These are phyloP conservation scores for Coreoperca whiteheadi DNA, from an alignment of 2,113 vertebrate species.

Conservation along the genomic window DNA sequence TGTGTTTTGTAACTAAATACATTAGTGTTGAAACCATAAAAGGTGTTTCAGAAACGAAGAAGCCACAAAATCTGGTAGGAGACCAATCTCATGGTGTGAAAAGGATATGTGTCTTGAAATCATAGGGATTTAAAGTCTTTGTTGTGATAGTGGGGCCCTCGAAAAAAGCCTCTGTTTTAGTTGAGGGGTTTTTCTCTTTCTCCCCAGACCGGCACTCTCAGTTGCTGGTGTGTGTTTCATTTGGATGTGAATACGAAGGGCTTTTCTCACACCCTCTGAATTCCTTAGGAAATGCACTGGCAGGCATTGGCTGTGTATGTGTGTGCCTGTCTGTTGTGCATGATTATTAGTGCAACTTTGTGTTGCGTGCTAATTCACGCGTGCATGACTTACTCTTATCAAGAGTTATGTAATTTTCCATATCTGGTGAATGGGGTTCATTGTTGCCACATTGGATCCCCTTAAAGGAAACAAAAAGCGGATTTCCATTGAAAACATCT, in stretches of 20 bases:
- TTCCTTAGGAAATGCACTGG: constrained; percentile 41
- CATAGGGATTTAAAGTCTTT: constrained; percentile 41
- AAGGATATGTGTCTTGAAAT: constrained; percentile 49
- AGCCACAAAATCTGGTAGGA: constrained; percentile 9
- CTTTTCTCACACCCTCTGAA: constrained; percentile 54
- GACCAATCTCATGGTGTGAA: constrained; percentile 8
- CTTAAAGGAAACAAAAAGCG: constrained; percentile 50
- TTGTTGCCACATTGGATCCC: constrained; percentile 62
- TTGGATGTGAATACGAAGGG: constrained; percentile 15
- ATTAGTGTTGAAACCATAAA: not conserved
- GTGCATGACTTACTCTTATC: no score
- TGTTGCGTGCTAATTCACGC: constrained; percentile 29
- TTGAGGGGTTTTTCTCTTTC: not conserved
- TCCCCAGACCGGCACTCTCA: constrained; percentile 13
- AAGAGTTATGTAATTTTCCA: constrained; percentile 69
- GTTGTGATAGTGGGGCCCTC: constrained; percentile 9
- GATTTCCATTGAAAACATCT: constrained; percentile 57
- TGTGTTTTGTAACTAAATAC: constrained; percentile 2
- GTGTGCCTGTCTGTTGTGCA: constrained; percentile 1
- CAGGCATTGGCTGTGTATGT: constrained; percentile 15
- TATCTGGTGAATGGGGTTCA: constrained; percentile 65
- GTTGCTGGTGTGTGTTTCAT: constrained; percentile 26
- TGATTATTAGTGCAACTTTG: constrained; percentile 26
- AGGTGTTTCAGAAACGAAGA: constrained; percentile 16
- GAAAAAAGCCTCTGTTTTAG: constrained; percentile 22